Base-by-base conservation (phyloP, 2,797 vertebrate genomes). In the Eulemur albifrons region DNA sequence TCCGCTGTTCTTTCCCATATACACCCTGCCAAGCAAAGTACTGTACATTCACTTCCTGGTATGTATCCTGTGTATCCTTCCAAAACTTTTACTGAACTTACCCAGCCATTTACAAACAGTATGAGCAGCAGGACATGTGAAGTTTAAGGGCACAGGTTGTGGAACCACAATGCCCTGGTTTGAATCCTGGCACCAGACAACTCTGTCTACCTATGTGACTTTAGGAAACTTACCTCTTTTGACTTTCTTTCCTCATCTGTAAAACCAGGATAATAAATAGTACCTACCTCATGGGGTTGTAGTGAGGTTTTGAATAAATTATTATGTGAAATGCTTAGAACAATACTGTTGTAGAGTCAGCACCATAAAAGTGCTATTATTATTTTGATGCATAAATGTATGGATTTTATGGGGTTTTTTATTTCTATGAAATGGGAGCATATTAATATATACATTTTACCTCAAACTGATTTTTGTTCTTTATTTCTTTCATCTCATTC, bases 251-350 rank as follows among this genome's bases (percentile, higher is more conserved):
- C 48, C 40, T 50, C 48, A 17, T 77, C 40, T 72, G 43, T 61
- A 88, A 85, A 88, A 61, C 65, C 57, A 21, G 3, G 25, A 23
- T 65, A 59, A 57, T 59, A 73, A 59, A 50, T 43, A 69, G 15
- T 82, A 70, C 11, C 32, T 63, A 48, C 27, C 10, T 88, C 45
- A 18, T 18, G 35, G 15, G n/a, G 14, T 59, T 69, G 35, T 38
- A 69, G 43, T 83, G 40, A 90, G 6, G 15, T 38, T 87, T 94
- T 88, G 38, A 94, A 89, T 67, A 88, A 90, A 43, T 90, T 52
- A 67, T 8, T 52, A 73, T n/a, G 30, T 87, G 70, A 95, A 82
- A 65, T 81, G 7, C 65, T 93, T 95, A 67, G 43, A 80, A 72
- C 1, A 75, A 17, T 82, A 52, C 2, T n/a, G 9, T 63, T 59